Evolutionary conservation across 2,113 vertebrate genomes (phyloP).

Genomic region (Rhodinocichla rosea): DNA sequence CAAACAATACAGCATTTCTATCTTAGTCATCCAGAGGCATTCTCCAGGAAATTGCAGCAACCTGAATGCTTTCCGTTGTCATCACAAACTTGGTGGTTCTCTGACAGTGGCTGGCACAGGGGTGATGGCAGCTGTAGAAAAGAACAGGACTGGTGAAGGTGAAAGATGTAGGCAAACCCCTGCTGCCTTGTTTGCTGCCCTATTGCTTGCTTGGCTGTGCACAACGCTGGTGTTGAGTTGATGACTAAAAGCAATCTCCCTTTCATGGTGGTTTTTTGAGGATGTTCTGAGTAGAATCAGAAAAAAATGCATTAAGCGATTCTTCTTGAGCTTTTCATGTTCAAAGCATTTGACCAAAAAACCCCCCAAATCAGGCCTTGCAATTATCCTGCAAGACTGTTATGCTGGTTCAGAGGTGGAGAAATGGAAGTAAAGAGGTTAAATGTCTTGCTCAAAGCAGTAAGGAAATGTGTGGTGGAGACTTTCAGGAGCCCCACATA

Average conservation of each 20-base stretch:
- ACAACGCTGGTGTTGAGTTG: background rate
- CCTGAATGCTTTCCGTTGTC: background rate
- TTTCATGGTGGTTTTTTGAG: background rate
- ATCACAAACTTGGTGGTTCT: background rate
- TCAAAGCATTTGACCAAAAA: background rate
- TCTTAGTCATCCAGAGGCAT: background rate
- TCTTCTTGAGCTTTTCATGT: background rate
- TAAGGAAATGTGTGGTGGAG: constrained; percentile 51
- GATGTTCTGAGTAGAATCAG: background rate
- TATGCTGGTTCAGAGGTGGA: constrained; percentile 5
- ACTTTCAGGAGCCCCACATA: constrained; percentile 28
- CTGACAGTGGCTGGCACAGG: background rate
- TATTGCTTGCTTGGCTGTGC: background rate
- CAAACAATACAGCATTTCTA: background rate
- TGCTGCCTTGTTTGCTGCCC: background rate
- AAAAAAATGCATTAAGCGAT: background rate
- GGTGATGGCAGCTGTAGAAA: background rate
- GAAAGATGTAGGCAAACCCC: background rate
- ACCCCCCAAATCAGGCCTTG: background rate
- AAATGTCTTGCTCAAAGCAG: background rate
- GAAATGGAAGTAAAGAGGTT: constrained; percentile 24
- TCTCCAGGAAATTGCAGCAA: background rate
- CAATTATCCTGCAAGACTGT: background rate
- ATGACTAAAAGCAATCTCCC: background rate
- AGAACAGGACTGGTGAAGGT: background rate